A percentile compares a stretch with the other conserved stretches of the same genome.
These are phyloP conservation scores for Saiga tatarica DNA, from an alignment of 2,113 vertebrate genomes.

Conservation along the genomic window DNA sequence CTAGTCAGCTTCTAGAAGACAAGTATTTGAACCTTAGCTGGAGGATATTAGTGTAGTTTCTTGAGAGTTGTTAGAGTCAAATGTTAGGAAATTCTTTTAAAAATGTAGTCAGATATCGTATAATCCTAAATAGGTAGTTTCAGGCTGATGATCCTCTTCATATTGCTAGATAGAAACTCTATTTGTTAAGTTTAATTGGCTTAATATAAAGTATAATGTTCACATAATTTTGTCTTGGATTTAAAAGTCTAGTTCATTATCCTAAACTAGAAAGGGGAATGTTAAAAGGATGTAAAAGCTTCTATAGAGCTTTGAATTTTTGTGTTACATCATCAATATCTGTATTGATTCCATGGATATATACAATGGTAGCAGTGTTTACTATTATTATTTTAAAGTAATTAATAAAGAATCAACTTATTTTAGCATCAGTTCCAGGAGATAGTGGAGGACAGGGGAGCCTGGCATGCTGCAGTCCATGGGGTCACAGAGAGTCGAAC, in stretches of 20 bases:
- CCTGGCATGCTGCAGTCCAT: background rate
- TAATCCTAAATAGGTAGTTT: conserved; percentile 15
- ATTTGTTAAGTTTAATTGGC: conserved; percentile 72
- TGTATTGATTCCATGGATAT: background rate
- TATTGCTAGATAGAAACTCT: conserved; percentile 37
- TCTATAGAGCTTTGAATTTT: background rate
- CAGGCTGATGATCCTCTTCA: background rate
- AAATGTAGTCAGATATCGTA: background rate
- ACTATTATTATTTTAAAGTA: conserved; percentile 73
- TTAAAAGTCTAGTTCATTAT: background rate
- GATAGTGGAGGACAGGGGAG: background rate
- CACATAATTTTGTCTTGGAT: conserved; percentile 47
- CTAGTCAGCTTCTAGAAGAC: background rate
- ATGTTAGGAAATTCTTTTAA: background rate
- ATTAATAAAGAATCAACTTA: conserved; percentile 76
- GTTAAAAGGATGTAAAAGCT: conserved; percentile 72
- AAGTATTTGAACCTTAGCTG: background rate
- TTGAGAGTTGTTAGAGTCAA: background rate
- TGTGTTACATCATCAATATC: background rate
- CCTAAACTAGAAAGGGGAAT: conserved; percentile 72
- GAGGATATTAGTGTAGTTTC: background rate
- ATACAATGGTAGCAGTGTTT: conserved; percentile 75
- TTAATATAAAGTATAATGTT: conserved; percentile 74
- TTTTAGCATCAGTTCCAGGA: conserved; percentile 34
- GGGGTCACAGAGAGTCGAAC: fast-evolving